These are phyloP conservation scores for Ricordea florida DNA, from an alignment of 92 coral and sea anemone genomes.

Conservation along the genomic window DNA sequence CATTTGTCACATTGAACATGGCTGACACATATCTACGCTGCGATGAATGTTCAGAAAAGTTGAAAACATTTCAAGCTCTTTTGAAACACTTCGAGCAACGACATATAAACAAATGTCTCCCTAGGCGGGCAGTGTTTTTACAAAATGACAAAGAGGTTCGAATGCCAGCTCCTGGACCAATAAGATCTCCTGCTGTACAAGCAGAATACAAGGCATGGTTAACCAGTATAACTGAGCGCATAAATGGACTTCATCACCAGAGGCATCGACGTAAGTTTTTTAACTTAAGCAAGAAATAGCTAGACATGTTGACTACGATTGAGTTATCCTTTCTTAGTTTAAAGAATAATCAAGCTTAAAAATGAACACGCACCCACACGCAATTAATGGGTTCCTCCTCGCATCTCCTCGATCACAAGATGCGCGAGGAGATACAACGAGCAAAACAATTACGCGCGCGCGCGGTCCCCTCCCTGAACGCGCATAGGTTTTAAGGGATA, in stretches of 20 bases:
- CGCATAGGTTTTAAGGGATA: too few species aligned
- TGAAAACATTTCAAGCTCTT: conserved; percentile 18
- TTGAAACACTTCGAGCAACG: conserved; percentile 9
- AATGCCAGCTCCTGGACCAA: background rate
- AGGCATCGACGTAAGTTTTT: background rate
- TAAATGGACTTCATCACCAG: conserved; percentile 19
- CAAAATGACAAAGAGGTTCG: background rate
- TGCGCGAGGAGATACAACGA: too few species aligned
- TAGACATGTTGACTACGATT: background rate
- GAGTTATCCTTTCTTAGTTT: background rate
- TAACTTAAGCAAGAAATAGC: background rate
- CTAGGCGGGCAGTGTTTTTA: background rate
- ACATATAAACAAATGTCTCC: background rate
- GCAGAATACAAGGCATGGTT: background rate
- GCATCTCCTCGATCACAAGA: too few species aligned
- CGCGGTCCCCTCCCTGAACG: too few species aligned
- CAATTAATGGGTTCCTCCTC: too few species aligned
- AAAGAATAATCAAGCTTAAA: background rate
- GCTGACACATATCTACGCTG: background rate
- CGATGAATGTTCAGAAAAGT: background rate
- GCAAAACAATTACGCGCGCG: too few species aligned
- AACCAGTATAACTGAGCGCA: background rate
- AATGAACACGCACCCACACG: too few species aligned
- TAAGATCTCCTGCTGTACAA: conserved; percentile 3
- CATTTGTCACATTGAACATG: too few species aligned